Evolutionary conservation across 2,888 invertebrate species (phyloP), one percentile per base, ranked within the genome.

Genomic region (Tenthredo mesomela): DNA sequence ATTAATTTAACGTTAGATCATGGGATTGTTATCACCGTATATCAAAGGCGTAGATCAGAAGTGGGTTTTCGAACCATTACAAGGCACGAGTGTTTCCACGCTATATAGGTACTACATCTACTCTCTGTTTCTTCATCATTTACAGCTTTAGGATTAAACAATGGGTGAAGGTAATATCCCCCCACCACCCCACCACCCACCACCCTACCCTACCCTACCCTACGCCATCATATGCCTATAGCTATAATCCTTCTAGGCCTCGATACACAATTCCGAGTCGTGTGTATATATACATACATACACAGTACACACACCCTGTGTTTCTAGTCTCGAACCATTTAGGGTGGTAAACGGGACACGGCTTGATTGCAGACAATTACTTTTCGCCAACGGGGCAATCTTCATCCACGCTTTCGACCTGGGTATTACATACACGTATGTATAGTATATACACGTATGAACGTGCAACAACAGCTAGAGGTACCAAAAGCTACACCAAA

Each of bases 331-430:
- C 29, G 2, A 21, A 43, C 43, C 71, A 75, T 65, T 75, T 77
- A 65, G 37, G 65, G 65, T 54, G 61, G 77, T 25, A 84, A 75
- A 77, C 84, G 77, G 61, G 65, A 84, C 77, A 47, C 77, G 77
- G 82, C 47, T 82, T 82, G 82, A 82, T 82, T 82, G 82, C 82
- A 82, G 82, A 82, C 82, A 82, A 82, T 82, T 82, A 82, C 82
- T 82, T 82, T 82, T 82, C 65, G 82, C 82, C 61, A 82, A 82
- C 82, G 67, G 82, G 70, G 82, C 82, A 82, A 82, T 82, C 67
- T 65, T 65, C 61, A n/a, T 65, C 50, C 80, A 12, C 18, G 50
- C 15, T 77, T 54, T 50, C 40, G 21, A 29, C 29, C 50, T n/a
- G 33, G 54, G 50, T 54, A 54, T 80, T 43, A 37, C 58, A 40